These are phyloP conservation scores for Crematogaster levior DNA, from an alignment of 2,888 invertebrate species.

Conservation along the genomic window DNA sequence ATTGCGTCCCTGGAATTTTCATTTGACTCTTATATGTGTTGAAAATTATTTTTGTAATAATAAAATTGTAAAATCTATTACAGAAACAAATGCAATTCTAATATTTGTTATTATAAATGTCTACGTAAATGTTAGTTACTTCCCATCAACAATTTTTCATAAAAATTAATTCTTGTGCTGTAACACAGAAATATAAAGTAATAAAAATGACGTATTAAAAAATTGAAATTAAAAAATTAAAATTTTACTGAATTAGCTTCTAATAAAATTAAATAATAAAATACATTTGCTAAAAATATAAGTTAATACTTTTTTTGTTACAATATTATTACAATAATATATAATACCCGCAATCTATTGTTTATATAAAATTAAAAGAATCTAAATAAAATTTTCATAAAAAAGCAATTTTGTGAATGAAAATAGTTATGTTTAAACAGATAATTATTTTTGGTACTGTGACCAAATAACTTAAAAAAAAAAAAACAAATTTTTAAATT, in stretches of 20 bases:
- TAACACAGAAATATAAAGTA: neutral
- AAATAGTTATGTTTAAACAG: neutral
- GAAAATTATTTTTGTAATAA: conserved; percentile 14
- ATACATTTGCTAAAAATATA: neutral
- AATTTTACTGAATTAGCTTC: neutral
- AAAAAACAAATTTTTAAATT: neutral
- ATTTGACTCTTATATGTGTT: neutral
- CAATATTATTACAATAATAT: neutral
- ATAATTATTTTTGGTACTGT: neutral
- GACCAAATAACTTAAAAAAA: neutral
- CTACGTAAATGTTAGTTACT: conserved; percentile 2
- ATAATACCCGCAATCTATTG: neutral
- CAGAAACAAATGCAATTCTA: neutral
- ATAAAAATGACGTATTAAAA: neutral
- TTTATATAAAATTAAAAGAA: neutral
- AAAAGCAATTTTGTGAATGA: neutral
- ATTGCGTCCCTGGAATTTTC: conserved; percentile 1
- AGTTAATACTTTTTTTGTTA: neutral
- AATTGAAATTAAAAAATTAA: no score
- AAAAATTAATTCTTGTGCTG: neutral
- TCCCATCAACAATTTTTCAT: neutral
- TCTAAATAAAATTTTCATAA: neutral
- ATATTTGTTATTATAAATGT: neutral
- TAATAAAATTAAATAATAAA: neutral
- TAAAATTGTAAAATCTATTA: conserved; percentile 29